These are phyloP conservation scores for Heteronetta atricapilla DNA, from an alignment of 2,113 vertebrate species.

Conservation along the genomic window DNA sequence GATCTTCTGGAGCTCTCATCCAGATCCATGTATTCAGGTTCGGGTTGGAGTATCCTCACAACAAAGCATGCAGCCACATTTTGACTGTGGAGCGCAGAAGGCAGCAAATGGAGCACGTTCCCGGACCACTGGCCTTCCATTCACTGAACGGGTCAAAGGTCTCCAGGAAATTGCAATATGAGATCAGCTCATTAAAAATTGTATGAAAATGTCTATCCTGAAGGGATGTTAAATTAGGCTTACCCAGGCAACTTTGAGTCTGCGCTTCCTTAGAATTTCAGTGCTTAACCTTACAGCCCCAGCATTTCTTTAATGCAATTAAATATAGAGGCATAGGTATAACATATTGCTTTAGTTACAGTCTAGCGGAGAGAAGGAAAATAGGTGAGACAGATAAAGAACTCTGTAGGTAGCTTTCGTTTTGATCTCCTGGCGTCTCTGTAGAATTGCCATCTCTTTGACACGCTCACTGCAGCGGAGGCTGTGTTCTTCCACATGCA, in stretches of 20 bases:
- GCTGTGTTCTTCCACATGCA: not conserved
- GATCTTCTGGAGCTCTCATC: not conserved
- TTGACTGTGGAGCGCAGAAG: not conserved
- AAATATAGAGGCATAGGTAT: not conserved
- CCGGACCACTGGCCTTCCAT: slow-evolving; percentile 29
- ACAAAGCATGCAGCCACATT: not conserved
- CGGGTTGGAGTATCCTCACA: fast-evolving
- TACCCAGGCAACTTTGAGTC: slow-evolving; percentile 19
- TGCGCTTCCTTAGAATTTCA: slow-evolving; percentile 45
- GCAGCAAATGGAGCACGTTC: not conserved
- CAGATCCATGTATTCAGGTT: fast-evolving
- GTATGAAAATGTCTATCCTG: slow-evolving; percentile 47
- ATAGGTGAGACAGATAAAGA: slow-evolving; percentile 8
- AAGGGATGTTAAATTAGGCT: slow-evolving; percentile 61
- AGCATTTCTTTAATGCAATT: slow-evolving; percentile 45
- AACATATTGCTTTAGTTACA: not conserved
- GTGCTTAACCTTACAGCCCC: slow-evolving; percentile 41
- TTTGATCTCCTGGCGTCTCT: not conserved
- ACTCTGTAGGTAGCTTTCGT: slow-evolving; percentile 23
- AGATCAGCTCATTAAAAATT: slow-evolving; percentile 61
- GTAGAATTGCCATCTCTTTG: not conserved
- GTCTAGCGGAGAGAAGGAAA: not conserved
- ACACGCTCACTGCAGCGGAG: not conserved
- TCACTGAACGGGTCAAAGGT: slow-evolving; percentile 38
- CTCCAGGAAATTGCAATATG: slow-evolving; percentile 2